These are phyloP conservation scores for Cairina moschata DNA, from an alignment of 2,113 vertebrate species.

Conservation along the genomic window DNA sequence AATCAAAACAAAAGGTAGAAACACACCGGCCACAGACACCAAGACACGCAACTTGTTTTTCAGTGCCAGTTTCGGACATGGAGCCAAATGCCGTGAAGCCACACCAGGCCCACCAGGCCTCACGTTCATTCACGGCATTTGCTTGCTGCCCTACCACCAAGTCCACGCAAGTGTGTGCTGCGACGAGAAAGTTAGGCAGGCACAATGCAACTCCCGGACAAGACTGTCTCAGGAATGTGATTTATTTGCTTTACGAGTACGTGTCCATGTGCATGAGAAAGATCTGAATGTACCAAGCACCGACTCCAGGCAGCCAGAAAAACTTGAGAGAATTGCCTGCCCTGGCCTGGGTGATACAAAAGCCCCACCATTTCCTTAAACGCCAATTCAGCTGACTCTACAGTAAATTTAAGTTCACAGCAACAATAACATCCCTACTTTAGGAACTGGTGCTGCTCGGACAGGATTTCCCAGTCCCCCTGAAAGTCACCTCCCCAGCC, in stretches of 20 bases:
- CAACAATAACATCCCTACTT: not conserved
- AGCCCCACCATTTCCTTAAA: not conserved
- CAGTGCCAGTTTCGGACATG: not conserved
- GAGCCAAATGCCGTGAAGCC: not conserved
- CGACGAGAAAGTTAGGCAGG: accelerated
- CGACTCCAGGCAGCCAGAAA: not conserved
- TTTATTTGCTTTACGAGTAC: not conserved
- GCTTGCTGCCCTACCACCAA: not conserved
- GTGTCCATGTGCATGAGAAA: not conserved
- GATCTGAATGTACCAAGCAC: not conserved
- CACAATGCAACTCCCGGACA: not conserved
- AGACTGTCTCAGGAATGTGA: not conserved
- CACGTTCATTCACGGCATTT: too few relatives aligned
- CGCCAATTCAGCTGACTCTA: not conserved
- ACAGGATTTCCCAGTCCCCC: not conserved
- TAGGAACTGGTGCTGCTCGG: not conserved
- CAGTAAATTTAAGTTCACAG: not conserved
- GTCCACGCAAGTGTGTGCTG: too few relatives aligned
- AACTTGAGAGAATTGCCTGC: not conserved
- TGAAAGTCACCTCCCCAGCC: accelerated
- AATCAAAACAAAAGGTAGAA: not conserved
- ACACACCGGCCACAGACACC: not conserved
- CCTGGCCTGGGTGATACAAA: not conserved
- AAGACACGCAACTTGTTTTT: not conserved
- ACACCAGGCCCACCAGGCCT: not conserved